Conservation (phyloP, 2,797 vertebrate species). For the Clarias platycephalus region DNA sequence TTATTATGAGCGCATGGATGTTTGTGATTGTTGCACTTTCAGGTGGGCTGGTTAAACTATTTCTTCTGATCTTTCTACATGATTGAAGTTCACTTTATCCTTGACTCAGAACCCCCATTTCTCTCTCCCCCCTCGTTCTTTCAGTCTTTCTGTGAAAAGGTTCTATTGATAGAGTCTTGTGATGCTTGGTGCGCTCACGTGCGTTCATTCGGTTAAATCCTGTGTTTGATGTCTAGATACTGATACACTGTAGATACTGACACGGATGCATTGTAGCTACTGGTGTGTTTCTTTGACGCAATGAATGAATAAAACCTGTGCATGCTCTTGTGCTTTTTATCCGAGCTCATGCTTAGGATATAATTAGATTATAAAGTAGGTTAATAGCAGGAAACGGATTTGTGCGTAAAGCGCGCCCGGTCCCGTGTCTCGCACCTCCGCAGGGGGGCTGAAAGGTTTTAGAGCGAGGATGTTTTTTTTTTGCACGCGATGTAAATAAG, state of each 20-base stretch:
- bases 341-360: background rate
- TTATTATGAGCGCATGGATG: background rate
- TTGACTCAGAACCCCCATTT: background rate
- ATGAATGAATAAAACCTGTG: background rate
- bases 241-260: background rate
- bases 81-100: background rate
- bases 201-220: background rate
- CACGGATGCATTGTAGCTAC: background rate
- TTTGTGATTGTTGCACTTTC: background rate
- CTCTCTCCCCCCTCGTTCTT: background rate
- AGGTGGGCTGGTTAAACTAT: background rate
- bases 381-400: conserved; percentile 29
- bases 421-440: background rate
- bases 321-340: background rate
- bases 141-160: background rate
- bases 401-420: background rate
- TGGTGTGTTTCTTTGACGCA: background rate
- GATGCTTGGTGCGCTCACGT: conserved; percentile 19
- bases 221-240: background rate
- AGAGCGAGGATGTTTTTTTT: background rate
- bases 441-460: background rate
- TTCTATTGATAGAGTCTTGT: conserved; percentile 2
- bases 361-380: conserved; percentile 38
- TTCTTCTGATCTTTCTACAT: background rate
- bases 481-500: background rate